Percentiles rank a stretch among this genome's conserved stretches.
Evolutionary conservation across 1,140 invertebrate genomes (phyloP).

Genomic region (Brachionus asplanchnoidis): DNA sequence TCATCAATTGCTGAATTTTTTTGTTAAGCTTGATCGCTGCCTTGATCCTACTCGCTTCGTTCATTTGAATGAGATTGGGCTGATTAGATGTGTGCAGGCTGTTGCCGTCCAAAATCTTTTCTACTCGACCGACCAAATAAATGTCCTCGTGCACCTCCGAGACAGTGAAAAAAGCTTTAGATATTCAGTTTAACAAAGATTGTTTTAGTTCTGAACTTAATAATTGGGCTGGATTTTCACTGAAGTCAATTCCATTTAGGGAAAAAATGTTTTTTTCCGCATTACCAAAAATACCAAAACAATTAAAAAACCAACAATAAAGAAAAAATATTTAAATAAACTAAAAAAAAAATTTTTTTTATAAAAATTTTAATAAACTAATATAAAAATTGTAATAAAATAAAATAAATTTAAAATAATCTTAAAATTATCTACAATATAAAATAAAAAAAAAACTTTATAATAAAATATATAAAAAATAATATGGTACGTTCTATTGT

Average conservation of each 20-base stretch:
- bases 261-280: constrained; percentile 2
- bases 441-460: too few species aligned
- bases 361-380: too few species aligned
- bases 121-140: neutral
- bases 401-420: too few species aligned
- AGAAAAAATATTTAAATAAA: too few species aligned
- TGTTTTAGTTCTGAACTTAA: neutral
- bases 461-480: too few species aligned
- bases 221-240: neutral
- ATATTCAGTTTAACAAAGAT: neutral
- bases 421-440: too few species aligned
- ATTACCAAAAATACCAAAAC: too few species aligned
- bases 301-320: too few species aligned
- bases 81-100: neutral
- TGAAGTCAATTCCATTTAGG: neutral
- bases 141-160: neutral
- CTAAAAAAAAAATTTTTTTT: too few species aligned
- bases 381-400: too few species aligned
- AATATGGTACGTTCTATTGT: too few species aligned
- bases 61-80: constrained; percentile 38
- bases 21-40: constrained; percentile 34
- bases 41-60: constrained; percentile 15
- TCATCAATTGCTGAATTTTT: constrained; percentile 38
- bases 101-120: constrained; percentile 18
- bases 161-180: constrained; percentile 15